Conservation (phyloP, 2,797 vertebrate genomes). For the Semaprochilodus insignis region DNA sequence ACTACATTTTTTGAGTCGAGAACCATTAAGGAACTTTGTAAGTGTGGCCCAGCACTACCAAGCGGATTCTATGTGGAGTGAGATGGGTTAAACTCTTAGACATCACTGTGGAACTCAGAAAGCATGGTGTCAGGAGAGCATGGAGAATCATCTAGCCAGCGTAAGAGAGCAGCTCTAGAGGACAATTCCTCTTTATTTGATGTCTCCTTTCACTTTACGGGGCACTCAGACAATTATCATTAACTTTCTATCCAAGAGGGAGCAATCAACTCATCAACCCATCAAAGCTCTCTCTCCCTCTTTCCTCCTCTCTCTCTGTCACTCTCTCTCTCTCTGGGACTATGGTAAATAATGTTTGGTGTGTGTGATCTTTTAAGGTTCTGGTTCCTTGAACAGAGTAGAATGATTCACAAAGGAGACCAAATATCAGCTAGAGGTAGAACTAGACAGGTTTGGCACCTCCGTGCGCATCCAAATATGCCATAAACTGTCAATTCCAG, state of each 20-base stretch:
- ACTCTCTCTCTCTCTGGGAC: slow-evolving; percentile 54
- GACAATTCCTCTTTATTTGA: slow-evolving; percentile 50
- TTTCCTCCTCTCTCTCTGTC: slow-evolving; percentile 25
- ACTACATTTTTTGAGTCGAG: neutral
- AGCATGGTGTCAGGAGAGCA: slow-evolving; percentile 1
- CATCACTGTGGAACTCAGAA: slow-evolving; percentile 5
- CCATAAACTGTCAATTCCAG: no score
- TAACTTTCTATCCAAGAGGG: slow-evolving; percentile 55
- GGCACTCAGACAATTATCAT: slow-evolving; percentile 63
- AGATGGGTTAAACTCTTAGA: neutral
- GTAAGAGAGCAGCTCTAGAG: slow-evolving; percentile 9
- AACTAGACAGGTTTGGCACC: neutral
- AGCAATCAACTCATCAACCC: slow-evolving; percentile 52
- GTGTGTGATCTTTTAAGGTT: slow-evolving; percentile 4
- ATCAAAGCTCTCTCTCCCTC: slow-evolving; percentile 44
- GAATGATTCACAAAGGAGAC: neutral
- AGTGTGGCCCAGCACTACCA: neutral
- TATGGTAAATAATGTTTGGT: neutral
- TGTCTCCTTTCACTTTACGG: slow-evolving; percentile 59
- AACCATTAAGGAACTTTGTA: neutral
- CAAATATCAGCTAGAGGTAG: neutral
- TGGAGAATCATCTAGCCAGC: slow-evolving; percentile 2
- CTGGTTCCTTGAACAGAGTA: neutral
- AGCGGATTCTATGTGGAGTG: neutral
- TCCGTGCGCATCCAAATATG: neutral